A percentile compares a stretch with the other conserved stretches of the same genome.
phyloP scores from a whole-genome alignment of 2,797 vertebrate genomes.

The Manis crassicaudata region DNA sequence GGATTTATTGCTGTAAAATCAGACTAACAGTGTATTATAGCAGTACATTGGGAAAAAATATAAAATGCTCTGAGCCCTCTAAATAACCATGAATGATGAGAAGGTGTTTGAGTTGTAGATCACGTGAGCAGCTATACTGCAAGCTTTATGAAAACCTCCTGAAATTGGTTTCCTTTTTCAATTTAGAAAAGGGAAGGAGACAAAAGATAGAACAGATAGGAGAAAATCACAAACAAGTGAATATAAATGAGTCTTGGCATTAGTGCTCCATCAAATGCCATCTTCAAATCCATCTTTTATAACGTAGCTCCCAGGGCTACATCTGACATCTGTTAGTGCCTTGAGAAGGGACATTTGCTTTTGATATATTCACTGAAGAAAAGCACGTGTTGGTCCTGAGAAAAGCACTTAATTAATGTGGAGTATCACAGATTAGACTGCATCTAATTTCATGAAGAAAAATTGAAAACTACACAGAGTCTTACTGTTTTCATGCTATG shows the following conservation, averaged over 20 bases:
- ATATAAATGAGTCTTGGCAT: constrained; percentile 40
- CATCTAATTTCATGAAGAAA: constrained; percentile 31
- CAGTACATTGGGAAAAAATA: constrained; percentile 65
- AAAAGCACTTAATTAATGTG: not conserved
- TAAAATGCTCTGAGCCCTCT: constrained; percentile 59
- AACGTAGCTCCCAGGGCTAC: not conserved
- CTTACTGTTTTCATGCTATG: not conserved
- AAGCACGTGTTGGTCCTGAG: not conserved
- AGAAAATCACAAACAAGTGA: constrained; percentile 4
- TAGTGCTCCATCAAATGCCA: not conserved
- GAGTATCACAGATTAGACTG: not conserved
- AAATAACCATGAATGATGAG: constrained; percentile 68
- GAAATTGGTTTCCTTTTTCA: constrained; percentile 60
- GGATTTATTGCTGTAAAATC: constrained; percentile 73
- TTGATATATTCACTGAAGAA: constrained; percentile 36
- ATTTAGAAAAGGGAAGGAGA: constrained; percentile 57
- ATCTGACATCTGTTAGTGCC: not conserved
- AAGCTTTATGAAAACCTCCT: constrained; percentile 51
- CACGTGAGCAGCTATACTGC: constrained; percentile 13
- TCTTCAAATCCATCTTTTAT: constrained; percentile 54
- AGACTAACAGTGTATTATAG: constrained; percentile 76
- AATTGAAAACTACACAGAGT: not conserved
- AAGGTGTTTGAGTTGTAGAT: constrained; percentile 47
- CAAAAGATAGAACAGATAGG: not conserved
- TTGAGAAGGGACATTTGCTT: constrained; percentile 12